Base-by-base conservation (phyloP, 2,888 invertebrate species). In the Gisinianus flammeolus region DNA sequence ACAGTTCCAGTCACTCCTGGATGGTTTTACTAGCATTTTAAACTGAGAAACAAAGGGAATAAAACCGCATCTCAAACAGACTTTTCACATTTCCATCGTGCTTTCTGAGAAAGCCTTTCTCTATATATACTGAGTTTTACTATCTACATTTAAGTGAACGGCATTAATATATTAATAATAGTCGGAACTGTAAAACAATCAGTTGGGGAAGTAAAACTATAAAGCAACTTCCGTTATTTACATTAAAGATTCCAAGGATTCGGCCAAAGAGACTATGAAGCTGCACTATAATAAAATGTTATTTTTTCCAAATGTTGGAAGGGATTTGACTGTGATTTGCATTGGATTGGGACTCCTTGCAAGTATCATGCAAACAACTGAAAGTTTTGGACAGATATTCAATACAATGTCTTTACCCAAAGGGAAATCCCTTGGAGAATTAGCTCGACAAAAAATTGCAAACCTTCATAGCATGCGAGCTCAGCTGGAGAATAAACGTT, bases 401-500 rank as follows among this genome's bases (percentile, higher is more conserved):
- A 62, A n/a, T 24, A 5, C 10, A 12, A 26, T 71, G n/a, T 33
- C 52, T 8, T 54, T 19, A 24, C 26, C 54, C 22, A 35, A 70
- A 66, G 66, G 67, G 4, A 72, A 72, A 62, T 72, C 79, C 1
- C 19, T 79, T 19, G 79, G 76, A 54, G 76, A 79, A n/a, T 79
- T 79, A 28, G 81, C 83, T 33, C 33, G 79, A 16, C 73, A 76
- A 66, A 82, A 80, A 54, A 68, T 83, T 19, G 79, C 80, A 19
- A 76, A 80, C n/a, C 70, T 83, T 30, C 76, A 81, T 31, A 44
- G 64, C 44, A 35, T 83, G 26, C 67, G 83, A 74, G 56, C 79
- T 33, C 77, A 78, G 54, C 73, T 83, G 12, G 67, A 76, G 16
- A 33, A 77, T 6, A 74, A 74, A 35, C 52, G 74, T 16, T n/a